A percentile compares a stretch with the other conserved stretches of the same genome.
Conservation (phyloP, 1,140 invertebrate species). For the Ceratoteleas bidentatus region DNA sequence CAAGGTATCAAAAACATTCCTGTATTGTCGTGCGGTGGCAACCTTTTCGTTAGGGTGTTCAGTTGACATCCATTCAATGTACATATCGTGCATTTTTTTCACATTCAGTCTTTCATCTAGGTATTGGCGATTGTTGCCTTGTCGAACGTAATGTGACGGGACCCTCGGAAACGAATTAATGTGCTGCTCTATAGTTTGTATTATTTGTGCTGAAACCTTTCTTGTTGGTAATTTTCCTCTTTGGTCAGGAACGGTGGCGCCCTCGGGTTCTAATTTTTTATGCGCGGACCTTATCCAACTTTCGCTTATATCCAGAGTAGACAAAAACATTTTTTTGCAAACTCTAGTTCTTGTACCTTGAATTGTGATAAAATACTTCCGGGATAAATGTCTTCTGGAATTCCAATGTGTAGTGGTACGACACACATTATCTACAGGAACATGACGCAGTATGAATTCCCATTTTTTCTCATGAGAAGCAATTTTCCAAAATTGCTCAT, state of each 20-base stretch:
- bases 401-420: slow-evolving; percentile 8
- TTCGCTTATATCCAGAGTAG: slow-evolving; percentile 19
- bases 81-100: slow-evolving; percentile 69
- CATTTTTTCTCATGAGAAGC: slow-evolving; percentile 26
- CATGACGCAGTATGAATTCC: slow-evolving; percentile 17
- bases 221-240: slow-evolving; percentile 13
- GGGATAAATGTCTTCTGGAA: slow-evolving; percentile 12
- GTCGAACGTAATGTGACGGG: slow-evolving; percentile 71
- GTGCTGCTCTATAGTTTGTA: slow-evolving; percentile 51
- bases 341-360: slow-evolving; percentile 7
- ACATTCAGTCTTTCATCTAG: slow-evolving; percentile 71
- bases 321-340: slow-evolving; percentile 27
- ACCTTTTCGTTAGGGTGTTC: slow-evolving; percentile 44
- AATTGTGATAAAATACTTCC: slow-evolving; percentile 5
- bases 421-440: background rate
- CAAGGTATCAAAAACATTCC: slow-evolving; percentile 71
- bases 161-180: slow-evolving; percentile 72
- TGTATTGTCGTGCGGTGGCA: slow-evolving; percentile 63
- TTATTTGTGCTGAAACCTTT: slow-evolving; percentile 12
- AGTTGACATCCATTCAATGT: slow-evolving; percentile 53
- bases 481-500: slow-evolving; percentile 27
- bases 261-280: slow-evolving; percentile 3
- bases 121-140: slow-evolving; percentile 68
- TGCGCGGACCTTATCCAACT: slow-evolving; percentile 23
- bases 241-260: background rate